Conservation (phyloP, 2,113 vertebrate species). For the Tricholaema leucomelas region DNA sequence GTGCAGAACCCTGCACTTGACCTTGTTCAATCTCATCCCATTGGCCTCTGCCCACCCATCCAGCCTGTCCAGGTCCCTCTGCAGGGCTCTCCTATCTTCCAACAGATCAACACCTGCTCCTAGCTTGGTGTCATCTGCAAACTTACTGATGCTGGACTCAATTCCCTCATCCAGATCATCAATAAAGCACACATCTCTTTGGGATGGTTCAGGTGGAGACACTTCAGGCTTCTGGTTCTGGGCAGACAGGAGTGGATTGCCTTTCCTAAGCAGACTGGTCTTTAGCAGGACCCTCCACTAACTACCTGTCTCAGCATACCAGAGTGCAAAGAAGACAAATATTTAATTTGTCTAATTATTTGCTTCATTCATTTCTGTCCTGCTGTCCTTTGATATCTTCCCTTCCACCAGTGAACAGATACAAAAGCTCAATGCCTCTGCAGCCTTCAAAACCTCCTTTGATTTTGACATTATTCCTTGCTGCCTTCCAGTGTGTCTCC, state of each 20-base stretch:
- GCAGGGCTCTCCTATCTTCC: no score
- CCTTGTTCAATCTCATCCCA: no score
- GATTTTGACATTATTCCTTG: not conserved
- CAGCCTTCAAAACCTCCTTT: not conserved
- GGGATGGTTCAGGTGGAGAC: slow-evolving; percentile 34
- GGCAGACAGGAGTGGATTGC: not conserved
- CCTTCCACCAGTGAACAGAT: not conserved
- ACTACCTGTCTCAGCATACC: not conserved
- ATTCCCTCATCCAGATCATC: no score
- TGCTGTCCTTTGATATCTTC: not conserved
- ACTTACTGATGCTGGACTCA: no score
- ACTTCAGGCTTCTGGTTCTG: slow-evolving; percentile 30
- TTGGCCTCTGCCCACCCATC: no score
- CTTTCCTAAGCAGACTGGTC: not conserved
- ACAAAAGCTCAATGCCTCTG: not conserved
- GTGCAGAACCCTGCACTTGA: no score
- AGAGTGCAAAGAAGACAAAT: not conserved
- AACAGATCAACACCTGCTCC: no score
- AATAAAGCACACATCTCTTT: slow-evolving; percentile 48
- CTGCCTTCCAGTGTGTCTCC: not conserved
- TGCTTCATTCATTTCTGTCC: not conserved
- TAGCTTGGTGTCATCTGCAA: no score
- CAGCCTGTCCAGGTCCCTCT: no score
- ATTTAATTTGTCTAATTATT: slow-evolving; percentile 36
- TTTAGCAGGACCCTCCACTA: not conserved